Conservation (phyloP, 2,113 vertebrate genomes). For the Bucco capensis region DNA sequence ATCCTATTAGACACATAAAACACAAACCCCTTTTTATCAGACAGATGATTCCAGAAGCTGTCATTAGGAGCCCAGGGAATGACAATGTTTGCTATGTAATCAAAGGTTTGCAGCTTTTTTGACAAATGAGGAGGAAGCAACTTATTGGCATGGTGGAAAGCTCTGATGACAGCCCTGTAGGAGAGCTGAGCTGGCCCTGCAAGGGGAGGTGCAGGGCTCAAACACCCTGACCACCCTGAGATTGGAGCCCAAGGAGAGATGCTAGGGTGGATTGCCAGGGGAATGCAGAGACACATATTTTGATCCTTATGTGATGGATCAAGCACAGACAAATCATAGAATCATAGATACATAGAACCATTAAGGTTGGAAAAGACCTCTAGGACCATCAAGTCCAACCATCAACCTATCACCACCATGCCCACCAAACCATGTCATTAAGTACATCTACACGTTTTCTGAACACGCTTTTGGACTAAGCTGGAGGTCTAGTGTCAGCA, state of each 20-base stretch:
- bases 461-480: not conserved
- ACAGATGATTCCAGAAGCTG: not conserved
- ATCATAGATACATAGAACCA: too few relatives aligned
- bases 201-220: not conserved
- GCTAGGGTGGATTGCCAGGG: not conserved
- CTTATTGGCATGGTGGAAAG: not conserved
- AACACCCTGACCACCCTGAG: too few relatives aligned
- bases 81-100: not conserved
- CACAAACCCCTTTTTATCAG: not conserved
- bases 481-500: not conserved
- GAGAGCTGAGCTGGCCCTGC: not conserved
- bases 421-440: too few relatives aligned
- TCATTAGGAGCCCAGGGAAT: not conserved
- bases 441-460: too few relatives aligned
- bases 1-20: not conserved
- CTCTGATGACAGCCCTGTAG: not conserved
- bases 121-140: not conserved
- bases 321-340: fast-evolving
- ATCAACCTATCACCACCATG: too few relatives aligned
- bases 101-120: not conserved
- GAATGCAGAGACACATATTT: not conserved
- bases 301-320: fast-evolving
- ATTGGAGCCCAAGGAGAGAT: not conserved
- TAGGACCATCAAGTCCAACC: too few relatives aligned
- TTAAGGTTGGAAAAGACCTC: too few relatives aligned